Conservation (phyloP, 1,140 invertebrate genomes). For the Philopotamus ludificatus region DNA sequence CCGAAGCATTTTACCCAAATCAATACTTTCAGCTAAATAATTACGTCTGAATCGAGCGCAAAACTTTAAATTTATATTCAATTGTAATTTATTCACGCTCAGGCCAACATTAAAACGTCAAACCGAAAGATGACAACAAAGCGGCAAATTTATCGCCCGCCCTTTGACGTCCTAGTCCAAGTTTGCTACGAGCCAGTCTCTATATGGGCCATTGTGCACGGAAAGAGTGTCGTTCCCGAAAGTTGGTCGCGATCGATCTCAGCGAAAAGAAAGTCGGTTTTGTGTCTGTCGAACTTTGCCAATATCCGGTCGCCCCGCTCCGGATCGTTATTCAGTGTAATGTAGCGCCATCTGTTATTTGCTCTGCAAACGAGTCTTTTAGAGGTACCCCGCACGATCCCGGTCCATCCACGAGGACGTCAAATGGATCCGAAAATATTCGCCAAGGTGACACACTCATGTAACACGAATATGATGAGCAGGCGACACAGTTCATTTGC, state of each 20-base stretch:
- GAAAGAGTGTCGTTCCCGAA: constrained; percentile 4
- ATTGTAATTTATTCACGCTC: too few relatives aligned
- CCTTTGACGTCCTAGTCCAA: background rate
- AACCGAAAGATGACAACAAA: background rate
- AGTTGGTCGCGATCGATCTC: constrained; percentile 36
- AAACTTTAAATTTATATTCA: too few relatives aligned
- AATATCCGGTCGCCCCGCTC: constrained; percentile 31
- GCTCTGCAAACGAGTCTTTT: constrained; percentile 28
- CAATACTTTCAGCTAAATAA: too few relatives aligned
- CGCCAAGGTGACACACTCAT: too few relatives aligned
- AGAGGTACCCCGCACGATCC: constrained; percentile 10
- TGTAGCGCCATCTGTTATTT: constrained; percentile 36
- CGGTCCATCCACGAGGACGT: background rate
- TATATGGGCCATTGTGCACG: background rate
- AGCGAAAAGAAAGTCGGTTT: constrained; percentile 24
- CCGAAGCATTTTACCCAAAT: too few relatives aligned
- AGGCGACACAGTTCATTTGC: background rate
- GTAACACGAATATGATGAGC: background rate
- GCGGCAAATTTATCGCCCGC: background rate
- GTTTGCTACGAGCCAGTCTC: background rate
- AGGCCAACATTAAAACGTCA: background rate
- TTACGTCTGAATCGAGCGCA: too few relatives aligned
- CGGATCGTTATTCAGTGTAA: constrained; percentile 23
- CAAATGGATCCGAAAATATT: background rate
- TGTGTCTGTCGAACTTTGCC: constrained; percentile 39